Evolutionary conservation across 1,140 invertebrate genomes (phyloP), one percentile per base, ranked within the genome.

Genomic region (Magallana gigas): DNA sequence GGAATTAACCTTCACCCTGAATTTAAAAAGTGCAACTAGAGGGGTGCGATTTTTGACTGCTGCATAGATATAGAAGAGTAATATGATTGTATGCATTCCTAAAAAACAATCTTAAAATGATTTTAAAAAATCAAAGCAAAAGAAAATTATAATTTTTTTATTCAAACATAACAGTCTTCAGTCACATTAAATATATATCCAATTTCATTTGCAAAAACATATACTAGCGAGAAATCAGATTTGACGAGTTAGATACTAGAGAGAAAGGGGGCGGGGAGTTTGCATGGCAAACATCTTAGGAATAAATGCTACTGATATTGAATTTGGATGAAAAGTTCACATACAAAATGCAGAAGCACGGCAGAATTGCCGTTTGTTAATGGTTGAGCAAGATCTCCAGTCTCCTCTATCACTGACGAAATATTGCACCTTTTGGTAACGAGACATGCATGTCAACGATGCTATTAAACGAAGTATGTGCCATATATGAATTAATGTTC

Each of bases 391-490:
- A 68, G 23, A 29, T 76, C 18, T 76, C 68, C 68, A 76, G 18
- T 29, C 12, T 76, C 36, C 23, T 29, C 3, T 23, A 76, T 76
- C 36, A 29, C 68, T 29, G 8, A 12, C 14, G 60, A 76, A 76
- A 29, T 76, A 76, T 76, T 76, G 68, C 68, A 76, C 68, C 68
- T 36, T 76, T 76, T 36, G 23, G 9, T 76, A 48, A 76, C 36
- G 68, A 76, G 68, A 76, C 68, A 76, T 76, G 68, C 68, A 23
- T 29, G 29, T 29, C 68, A 76, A 5, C 36, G 23, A 71, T 71
- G 36, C 14, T 3, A 62, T 16, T 48, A 12, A 14, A 16, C 11
- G 12, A 29, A 18, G 68, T 36, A 76, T 29, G 36, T 76, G 68
- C 36, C 36, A 48, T 48, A 5, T 48, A 48, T 48, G 36, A 48